Percentiles rank a stretch among this genome's conserved stretches.
Evolutionary conservation across 2,888 invertebrate species (phyloP).

Genomic region (Sinhomidia bicolor): DNA sequence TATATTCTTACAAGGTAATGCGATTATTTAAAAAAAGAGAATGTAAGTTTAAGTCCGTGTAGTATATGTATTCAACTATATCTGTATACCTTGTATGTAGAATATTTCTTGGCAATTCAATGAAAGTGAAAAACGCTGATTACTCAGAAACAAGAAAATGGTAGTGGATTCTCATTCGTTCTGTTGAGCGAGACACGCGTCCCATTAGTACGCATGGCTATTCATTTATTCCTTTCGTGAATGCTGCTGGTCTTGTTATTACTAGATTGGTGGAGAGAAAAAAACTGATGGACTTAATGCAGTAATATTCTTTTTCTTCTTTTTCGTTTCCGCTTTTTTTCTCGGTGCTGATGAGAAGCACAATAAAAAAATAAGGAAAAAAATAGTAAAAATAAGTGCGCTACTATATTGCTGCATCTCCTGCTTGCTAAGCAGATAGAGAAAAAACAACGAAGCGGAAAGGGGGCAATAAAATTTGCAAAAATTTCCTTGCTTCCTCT

Average conservation of each 20-base stretch:
- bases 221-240: too few relatives aligned
- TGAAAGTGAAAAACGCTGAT: constrained; percentile 24
- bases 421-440: too few relatives aligned
- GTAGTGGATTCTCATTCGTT: background rate
- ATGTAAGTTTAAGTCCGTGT: too few relatives aligned
- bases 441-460: constrained; percentile 66
- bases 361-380: background rate
- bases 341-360: constrained; percentile 45
- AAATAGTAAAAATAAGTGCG: background rate
- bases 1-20: too few relatives aligned
- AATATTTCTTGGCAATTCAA: background rate
- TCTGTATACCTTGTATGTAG: too few relatives aligned
- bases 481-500: constrained; percentile 64
- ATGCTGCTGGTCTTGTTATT: constrained; percentile 8
- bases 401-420: too few relatives aligned
- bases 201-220: constrained; percentile 6
- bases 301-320: constrained; percentile 3
- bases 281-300: constrained; percentile 29
- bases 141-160: background rate
- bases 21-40: too few relatives aligned
- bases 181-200: background rate
- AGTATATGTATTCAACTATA: too few relatives aligned
- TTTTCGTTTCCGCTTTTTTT: constrained; percentile 44
- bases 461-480: constrained; percentile 78
- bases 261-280: background rate